Conservation (phyloP, 2,113 vertebrate species). For the Cyanoderma ruficeps region DNA sequence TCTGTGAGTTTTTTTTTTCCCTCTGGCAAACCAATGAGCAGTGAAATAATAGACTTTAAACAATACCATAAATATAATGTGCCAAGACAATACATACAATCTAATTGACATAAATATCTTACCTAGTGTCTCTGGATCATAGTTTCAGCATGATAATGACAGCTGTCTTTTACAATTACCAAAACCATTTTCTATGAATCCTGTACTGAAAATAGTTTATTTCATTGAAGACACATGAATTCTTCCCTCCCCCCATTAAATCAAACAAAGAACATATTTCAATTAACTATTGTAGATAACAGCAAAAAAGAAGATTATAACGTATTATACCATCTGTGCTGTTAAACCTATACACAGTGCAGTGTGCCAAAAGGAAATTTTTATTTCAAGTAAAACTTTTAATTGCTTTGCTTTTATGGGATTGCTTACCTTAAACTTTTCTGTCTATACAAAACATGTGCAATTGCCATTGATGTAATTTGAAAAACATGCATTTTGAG, state of each 20-base stretch:
- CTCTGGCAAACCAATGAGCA: background rate
- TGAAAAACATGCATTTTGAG: background rate
- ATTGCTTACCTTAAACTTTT: background rate
- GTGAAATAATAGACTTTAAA: background rate
- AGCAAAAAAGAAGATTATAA: background rate
- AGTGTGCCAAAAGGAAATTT: background rate
- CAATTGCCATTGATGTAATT: background rate
- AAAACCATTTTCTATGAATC: background rate
- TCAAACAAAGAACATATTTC: background rate
- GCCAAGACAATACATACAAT: background rate
- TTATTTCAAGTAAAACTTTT: background rate
- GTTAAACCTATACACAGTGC: background rate
- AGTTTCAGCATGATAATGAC: background rate
- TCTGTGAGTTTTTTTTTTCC: fast-evolving
- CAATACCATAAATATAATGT: background rate
- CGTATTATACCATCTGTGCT: background rate
- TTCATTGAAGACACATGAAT: background rate
- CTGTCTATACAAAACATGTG: background rate
- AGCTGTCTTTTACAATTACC: background rate
- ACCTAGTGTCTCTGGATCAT: background rate
- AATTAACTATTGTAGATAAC: background rate
- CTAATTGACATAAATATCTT: background rate
- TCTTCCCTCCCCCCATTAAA: background rate
- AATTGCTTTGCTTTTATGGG: constrained; percentile 10
- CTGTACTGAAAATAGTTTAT: background rate